These are phyloP conservation scores for Rallus limicola DNA, from an alignment of 2,113 vertebrate species.

Conservation along the genomic window DNA sequence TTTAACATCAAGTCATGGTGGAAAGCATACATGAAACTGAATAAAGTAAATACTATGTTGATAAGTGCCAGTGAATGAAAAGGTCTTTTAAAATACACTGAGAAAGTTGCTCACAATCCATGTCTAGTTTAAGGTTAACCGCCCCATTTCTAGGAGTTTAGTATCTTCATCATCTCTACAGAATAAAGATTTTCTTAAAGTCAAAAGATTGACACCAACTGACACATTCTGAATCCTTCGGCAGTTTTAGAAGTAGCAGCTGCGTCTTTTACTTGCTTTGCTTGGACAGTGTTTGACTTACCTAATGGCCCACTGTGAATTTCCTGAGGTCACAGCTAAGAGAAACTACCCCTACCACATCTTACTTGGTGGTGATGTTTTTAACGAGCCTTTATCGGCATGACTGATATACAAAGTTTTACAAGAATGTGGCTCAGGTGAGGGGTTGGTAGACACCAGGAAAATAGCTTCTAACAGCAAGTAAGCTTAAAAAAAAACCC, in stretches of 20 bases:
- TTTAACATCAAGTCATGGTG: background rate
- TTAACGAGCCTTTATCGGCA: background rate
- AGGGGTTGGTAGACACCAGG: background rate
- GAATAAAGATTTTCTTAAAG: background rate
- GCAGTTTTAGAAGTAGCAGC: background rate
- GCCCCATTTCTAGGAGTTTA: background rate
- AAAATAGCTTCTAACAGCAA: background rate
- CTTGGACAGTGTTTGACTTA: background rate
- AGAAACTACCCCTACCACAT: background rate
- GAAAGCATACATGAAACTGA: background rate
- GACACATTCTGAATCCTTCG: background rate
- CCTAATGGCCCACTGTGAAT: background rate
- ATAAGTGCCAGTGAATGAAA: background rate
- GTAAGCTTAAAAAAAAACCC: background rate
- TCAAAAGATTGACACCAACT: background rate
- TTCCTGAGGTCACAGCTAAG: background rate
- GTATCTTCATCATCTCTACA: background rate
- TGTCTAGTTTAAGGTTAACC: background rate
- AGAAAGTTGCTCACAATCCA: background rate
- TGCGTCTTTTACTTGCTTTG: background rate
- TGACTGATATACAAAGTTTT: background rate
- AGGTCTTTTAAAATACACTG: background rate
- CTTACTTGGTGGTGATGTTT: background rate
- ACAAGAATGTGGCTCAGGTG: background rate
- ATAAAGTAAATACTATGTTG: background rate